Conservation (phyloP, 2,797 vertebrate species). For the Basileuterus tristriatus region DNA sequence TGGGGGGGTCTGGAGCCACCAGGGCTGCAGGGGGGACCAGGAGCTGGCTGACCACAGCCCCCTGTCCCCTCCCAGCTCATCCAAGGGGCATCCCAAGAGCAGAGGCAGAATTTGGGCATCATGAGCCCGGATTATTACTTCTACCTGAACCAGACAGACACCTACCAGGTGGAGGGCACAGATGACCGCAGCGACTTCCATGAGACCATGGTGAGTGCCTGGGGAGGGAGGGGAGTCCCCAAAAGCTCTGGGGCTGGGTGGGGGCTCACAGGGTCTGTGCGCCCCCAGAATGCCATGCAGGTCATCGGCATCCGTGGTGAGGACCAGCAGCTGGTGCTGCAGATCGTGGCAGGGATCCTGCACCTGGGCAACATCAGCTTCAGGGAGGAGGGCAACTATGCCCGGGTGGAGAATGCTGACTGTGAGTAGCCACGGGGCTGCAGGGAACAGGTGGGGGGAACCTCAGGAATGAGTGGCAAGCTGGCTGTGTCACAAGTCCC, state of each 20-base stretch:
- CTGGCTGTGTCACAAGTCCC: background rate
- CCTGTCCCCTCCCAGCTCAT: conserved; percentile 78
- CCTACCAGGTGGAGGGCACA: conserved; percentile 93
- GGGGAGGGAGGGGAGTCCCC: background rate
- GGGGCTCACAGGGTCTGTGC: background rate
- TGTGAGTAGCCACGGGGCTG: conserved; percentile 78
- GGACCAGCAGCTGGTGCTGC: conserved; percentile 85
- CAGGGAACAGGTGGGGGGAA: background rate
- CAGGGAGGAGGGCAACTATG: conserved; percentile 91
- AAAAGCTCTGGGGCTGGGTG: accelerated
- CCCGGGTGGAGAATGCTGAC: conserved; percentile 88
- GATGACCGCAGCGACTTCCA: conserved; percentile 89
- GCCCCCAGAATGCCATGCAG: conserved; percentile 90
- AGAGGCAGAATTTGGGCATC: conserved; percentile 88
- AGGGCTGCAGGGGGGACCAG: background rate
- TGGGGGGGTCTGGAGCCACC: accelerated
- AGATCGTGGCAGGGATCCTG: conserved; percentile 91
- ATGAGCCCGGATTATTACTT: conserved; percentile 93
- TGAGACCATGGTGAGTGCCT: conserved; percentile 83
- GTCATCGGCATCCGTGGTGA: conserved; percentile 87
- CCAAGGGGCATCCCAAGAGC: conserved; percentile 86
- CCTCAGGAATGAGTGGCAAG: background rate
- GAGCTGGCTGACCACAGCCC: background rate
- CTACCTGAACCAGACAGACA: conserved; percentile 96
- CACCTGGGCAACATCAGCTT: conserved; percentile 96